These are phyloP conservation scores for Ecliptopera silaceata DNA, from an alignment of 2,888 invertebrate species.

Conservation along the genomic window DNA sequence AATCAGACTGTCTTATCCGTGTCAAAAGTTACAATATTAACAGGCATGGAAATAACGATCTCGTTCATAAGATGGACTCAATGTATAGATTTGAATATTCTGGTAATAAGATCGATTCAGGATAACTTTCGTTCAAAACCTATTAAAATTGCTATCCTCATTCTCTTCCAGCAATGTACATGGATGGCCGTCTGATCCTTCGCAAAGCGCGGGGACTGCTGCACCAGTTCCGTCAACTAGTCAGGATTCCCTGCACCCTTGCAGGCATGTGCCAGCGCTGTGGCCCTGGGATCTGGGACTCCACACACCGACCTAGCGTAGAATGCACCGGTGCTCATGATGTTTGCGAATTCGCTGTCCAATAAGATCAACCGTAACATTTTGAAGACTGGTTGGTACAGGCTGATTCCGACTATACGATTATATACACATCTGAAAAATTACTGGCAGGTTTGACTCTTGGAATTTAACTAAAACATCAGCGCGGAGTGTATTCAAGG, in stretches of 20 bases:
- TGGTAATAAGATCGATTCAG: not conserved
- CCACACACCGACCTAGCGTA: constrained; percentile 93
- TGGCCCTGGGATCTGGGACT: constrained; percentile 97
- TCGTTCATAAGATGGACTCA: too few relatives aligned
- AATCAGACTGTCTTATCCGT: too few relatives aligned
- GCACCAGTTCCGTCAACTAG: constrained; percentile 94
- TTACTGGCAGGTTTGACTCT: not conserved
- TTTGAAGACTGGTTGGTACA: not conserved
- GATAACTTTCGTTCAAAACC: not conserved
- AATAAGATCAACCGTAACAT: constrained; percentile 41
- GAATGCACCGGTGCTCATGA: constrained; percentile 91
- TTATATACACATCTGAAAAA: not conserved
- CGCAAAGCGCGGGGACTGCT: constrained; percentile 96
- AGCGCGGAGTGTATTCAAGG: not conserved
- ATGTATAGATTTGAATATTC: too few relatives aligned
- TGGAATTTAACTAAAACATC: not conserved
- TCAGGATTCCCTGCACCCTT: constrained; percentile 94
- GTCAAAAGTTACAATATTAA: too few relatives aligned
- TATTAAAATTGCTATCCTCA: not conserved
- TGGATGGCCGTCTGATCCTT: constrained; percentile 95
- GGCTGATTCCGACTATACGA: not conserved
- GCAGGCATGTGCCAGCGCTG: constrained; percentile 94
- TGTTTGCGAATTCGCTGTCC: constrained; percentile 71
- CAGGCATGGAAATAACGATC: too few relatives aligned
- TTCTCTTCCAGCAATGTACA: constrained; percentile 91